Conservation (phyloP, 2,888 invertebrate species). For the Dryomyza anilis region DNA sequence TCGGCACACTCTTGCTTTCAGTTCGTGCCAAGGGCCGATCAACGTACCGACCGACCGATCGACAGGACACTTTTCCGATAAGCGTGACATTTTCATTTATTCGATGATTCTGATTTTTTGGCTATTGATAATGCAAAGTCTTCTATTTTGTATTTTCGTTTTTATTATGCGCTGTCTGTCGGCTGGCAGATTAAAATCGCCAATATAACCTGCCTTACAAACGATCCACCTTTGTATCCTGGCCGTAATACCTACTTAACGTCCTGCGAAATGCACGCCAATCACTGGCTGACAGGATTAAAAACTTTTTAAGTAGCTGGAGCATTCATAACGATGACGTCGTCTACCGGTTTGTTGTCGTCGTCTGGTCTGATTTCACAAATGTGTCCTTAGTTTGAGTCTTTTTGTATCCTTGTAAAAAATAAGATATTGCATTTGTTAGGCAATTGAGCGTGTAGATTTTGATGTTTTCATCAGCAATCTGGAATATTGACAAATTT, state of each 20-base stretch:
- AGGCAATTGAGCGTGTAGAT: conserved; percentile 42
- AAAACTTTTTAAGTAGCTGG: conserved; percentile 30
- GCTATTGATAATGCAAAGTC: conserved; percentile 18
- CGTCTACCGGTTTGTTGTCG: too few relatives aligned
- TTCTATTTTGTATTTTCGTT: too few relatives aligned
- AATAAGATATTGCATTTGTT: not conserved
- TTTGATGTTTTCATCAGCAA: conserved; percentile 33
- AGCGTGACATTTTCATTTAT: conserved; percentile 59
- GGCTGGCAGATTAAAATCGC: conserved; percentile 47
- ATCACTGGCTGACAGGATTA: conserved; percentile 57
- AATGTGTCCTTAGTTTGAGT: not conserved
- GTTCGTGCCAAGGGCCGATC: too few relatives aligned
- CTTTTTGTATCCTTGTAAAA: not conserved
- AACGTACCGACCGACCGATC: too few relatives aligned
- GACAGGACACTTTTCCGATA: conserved; percentile 47
- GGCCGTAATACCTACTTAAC: conserved; percentile 27
- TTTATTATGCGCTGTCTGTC: conserved; percentile 17
- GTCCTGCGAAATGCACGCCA: conserved; percentile 42
- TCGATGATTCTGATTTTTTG: conserved; percentile 43
- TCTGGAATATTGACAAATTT: not conserved
- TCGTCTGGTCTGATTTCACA: not conserved
- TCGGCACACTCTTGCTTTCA: too few relatives aligned
- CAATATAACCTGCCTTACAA: conserved; percentile 19
- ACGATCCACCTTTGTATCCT: conserved; percentile 19
- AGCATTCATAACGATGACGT: too few relatives aligned